Evolutionary conservation across 2,888 invertebrate species (phyloP).

Genomic region (Dicyrtoma fusca): DNA sequence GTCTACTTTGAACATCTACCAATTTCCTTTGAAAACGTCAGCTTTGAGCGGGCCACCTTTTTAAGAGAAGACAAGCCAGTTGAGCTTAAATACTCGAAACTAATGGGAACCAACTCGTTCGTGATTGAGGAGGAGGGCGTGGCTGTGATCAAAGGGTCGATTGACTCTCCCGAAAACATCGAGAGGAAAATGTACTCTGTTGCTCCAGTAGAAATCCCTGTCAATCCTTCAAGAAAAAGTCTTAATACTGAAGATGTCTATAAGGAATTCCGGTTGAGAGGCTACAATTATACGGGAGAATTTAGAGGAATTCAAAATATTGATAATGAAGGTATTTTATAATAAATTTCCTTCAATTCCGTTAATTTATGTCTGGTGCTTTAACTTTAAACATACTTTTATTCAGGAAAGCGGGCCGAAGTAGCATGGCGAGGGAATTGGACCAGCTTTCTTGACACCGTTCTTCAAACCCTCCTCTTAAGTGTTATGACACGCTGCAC

Average conservation of each 20-base stretch:
- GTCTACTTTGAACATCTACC: constrained; percentile 75
- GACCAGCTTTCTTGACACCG: constrained; percentile 93
- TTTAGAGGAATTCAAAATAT: constrained; percentile 80
- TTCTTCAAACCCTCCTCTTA: constrained; percentile 70
- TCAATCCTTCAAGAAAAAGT: not conserved
- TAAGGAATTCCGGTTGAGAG: constrained; percentile 81
- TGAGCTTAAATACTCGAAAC: constrained; percentile 69
- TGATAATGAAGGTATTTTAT: constrained; percentile 67
- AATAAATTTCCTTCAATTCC: no score
- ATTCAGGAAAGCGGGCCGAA: constrained; percentile 57
- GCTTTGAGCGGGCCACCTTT: constrained; percentile 90
- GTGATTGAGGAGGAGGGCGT: constrained; percentile 85
- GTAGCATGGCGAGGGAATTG: constrained; percentile 84
- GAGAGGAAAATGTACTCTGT: constrained; percentile 13
- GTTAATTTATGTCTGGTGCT: no score
- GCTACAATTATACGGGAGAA: constrained; percentile 79
- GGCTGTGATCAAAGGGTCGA: constrained; percentile 77
- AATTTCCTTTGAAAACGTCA: constrained; percentile 83
- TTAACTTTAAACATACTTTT: no score
- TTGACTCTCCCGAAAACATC: constrained; percentile 58
- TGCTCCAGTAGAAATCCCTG: not conserved
- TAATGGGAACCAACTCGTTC: constrained; percentile 74
- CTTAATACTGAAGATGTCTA: constrained; percentile 69
- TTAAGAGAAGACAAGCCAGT: constrained; percentile 78
- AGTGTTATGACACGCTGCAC: constrained; percentile 25